Evolutionary conservation across 2,797 vertebrate species (phyloP).

Genomic region (Rhyacichthys aspro): DNA sequence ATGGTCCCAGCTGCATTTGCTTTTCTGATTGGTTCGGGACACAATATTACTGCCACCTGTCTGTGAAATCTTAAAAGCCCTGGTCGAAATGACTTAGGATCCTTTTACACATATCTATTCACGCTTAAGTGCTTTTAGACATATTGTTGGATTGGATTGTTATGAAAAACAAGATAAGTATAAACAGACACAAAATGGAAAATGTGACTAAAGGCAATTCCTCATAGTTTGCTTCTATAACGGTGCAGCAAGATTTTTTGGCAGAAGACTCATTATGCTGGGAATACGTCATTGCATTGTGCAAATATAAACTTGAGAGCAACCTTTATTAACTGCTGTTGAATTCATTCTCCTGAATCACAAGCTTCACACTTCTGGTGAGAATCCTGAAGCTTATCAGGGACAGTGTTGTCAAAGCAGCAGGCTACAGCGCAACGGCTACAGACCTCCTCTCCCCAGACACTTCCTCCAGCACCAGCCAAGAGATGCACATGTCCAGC

Average conservation of each 20-base stretch:
- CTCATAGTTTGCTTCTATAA: background rate
- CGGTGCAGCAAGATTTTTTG: background rate
- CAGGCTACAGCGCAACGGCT: too few relatives aligned
- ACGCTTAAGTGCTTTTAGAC: background rate
- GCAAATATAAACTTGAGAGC: background rate
- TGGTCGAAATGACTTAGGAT: background rate
- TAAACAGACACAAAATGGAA: conserved; percentile 1
- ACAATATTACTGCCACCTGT: conserved; percentile 18
- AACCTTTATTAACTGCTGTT: background rate
- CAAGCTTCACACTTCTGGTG: too few relatives aligned
- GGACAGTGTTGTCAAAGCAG: too few relatives aligned
- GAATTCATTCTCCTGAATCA: background rate
- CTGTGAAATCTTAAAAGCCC: conserved; percentile 2
- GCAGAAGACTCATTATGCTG: background rate
- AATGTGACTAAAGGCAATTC: background rate
- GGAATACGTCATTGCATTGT: background rate
- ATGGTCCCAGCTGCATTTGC: conserved; percentile 20
- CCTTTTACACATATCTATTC: background rate
- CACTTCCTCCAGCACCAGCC: too few relatives aligned
- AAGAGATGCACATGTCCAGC: too few relatives aligned
- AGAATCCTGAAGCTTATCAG: too few relatives aligned
- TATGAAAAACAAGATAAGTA: background rate
- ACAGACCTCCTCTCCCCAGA: too few relatives aligned
- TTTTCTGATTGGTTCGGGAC: conserved; percentile 13
- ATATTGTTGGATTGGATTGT: background rate